These are phyloP conservation scores for Nezara viridula DNA, from an alignment of 2,888 invertebrate genomes.

Conservation along the genomic window DNA sequence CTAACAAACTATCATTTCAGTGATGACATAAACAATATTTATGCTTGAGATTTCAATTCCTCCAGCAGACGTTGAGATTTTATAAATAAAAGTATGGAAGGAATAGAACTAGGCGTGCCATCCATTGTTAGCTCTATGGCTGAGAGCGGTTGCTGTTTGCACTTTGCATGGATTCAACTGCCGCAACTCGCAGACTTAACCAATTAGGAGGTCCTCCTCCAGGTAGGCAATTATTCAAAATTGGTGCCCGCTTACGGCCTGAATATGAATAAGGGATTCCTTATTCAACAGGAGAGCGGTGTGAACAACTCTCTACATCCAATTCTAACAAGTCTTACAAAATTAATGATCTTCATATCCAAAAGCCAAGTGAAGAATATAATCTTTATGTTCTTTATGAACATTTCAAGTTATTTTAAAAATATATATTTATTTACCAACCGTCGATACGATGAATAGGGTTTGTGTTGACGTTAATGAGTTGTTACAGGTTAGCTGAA, in stretches of 20 bases:
- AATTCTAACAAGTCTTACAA: conserved; percentile 3
- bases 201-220: conserved; percentile 14
- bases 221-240: conserved; percentile 53
- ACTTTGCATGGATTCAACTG: conserved; percentile 34
- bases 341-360: not conserved
- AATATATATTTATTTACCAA: too few species aligned
- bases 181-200: conserved; percentile 31
- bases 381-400: too few species aligned
- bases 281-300: conserved; percentile 32
- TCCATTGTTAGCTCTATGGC: not conserved
- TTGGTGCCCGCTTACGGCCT: conserved; percentile 47
- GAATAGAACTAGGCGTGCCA: not conserved
- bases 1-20: too few species aligned
- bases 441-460: too few species aligned
- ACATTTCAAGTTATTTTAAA: too few species aligned
- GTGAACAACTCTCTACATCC: not conserved
- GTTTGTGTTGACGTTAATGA: too few species aligned
- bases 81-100: too few species aligned
- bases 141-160: conserved; percentile 6
- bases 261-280: conserved; percentile 53
- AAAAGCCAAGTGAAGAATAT: not conserved
- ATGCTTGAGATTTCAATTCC: too few species aligned
- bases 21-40: too few species aligned
- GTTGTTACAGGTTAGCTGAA: too few species aligned
- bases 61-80: too few species aligned